Evolutionary conservation across 1,140 invertebrate species (phyloP).

Genomic region (Temnothorax curvispinosus): DNA sequence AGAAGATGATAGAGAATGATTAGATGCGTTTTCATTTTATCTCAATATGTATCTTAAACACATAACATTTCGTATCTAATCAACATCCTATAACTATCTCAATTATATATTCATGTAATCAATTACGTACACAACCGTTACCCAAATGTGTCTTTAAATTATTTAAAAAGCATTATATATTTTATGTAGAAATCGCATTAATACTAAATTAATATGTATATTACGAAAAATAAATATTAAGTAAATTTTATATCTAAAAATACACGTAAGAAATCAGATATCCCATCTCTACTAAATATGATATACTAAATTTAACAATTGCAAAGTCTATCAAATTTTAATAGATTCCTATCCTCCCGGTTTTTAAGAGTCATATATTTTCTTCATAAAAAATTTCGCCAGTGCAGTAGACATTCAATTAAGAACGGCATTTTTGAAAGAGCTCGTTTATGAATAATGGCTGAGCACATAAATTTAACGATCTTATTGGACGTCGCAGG

Average conservation of each 20-base stretch:
- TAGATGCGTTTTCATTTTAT: slow-evolving; percentile 15
- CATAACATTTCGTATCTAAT: slow-evolving; percentile 22
- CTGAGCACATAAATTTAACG: slow-evolving; percentile 16
- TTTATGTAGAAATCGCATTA: too few relatives aligned
- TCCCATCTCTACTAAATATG: not conserved
- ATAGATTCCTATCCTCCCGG: not conserved
- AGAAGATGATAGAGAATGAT: not conserved
- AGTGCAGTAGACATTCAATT: not conserved
- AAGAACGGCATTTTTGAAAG: not conserved
- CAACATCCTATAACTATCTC: not conserved
- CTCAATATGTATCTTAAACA: not conserved
- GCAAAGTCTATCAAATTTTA: not conserved
- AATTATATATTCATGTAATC: not conserved
- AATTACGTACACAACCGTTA: not conserved
- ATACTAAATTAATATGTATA: not conserved
- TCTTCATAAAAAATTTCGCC: not conserved
- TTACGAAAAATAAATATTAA: not conserved
- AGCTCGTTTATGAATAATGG: not conserved
- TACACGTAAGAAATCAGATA: not conserved
- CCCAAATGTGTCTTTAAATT: not conserved
- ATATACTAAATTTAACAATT: not conserved
- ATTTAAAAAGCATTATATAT: not conserved
- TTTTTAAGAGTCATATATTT: not conserved
- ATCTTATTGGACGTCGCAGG: slow-evolving; percentile 33
- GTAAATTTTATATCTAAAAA: not conserved